These are phyloP conservation scores for Lordiphosa fenestrarum DNA, from an alignment of 2,888 invertebrate genomes.

Conservation along the genomic window DNA sequence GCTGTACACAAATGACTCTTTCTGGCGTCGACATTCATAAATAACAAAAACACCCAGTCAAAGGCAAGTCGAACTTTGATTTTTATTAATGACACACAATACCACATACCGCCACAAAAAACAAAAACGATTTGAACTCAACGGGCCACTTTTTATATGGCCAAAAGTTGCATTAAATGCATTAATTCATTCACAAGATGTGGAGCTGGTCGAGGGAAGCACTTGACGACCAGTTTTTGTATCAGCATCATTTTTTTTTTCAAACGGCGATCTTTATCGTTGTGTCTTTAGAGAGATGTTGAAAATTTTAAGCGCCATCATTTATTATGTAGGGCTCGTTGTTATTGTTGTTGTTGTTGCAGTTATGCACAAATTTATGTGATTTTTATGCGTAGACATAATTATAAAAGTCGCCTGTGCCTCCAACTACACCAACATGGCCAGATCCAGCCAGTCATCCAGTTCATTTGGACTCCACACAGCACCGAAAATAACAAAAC, in stretches of 20 bases:
- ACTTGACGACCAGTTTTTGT: constrained; percentile 52
- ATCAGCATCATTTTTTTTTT: constrained; percentile 33
- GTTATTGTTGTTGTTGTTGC: constrained; percentile 52
- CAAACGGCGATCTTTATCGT: constrained; percentile 58
- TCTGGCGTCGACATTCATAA: constrained; percentile 44
- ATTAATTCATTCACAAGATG: constrained; percentile 68
- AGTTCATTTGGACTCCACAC: constrained; percentile 49
- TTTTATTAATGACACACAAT: constrained; percentile 62
- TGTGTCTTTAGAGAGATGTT: constrained; percentile 70
- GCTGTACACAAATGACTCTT: too few species aligned
- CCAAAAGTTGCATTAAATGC: constrained; percentile 54
- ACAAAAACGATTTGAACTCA: constrained; percentile 29
- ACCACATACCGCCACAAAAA: too few species aligned
- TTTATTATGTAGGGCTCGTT: constrained; percentile 73
- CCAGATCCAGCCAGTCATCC: constrained; percentile 33
- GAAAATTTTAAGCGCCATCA: constrained; percentile 79
- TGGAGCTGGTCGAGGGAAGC: constrained; percentile 29
- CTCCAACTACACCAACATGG: constrained; percentile 4
- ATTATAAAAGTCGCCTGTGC: constrained; percentile 66
- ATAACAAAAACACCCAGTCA: constrained; percentile 61
- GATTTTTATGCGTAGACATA: constrained; percentile 80
- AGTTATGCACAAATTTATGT: constrained; percentile 78
- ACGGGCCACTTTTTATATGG: constrained; percentile 46
- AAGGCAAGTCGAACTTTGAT: constrained; percentile 30
- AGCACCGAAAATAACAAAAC: constrained; percentile 3